Evolutionary conservation across 2,113 vertebrate genomes (phyloP).

Genomic region (Scomber japonicus): DNA sequence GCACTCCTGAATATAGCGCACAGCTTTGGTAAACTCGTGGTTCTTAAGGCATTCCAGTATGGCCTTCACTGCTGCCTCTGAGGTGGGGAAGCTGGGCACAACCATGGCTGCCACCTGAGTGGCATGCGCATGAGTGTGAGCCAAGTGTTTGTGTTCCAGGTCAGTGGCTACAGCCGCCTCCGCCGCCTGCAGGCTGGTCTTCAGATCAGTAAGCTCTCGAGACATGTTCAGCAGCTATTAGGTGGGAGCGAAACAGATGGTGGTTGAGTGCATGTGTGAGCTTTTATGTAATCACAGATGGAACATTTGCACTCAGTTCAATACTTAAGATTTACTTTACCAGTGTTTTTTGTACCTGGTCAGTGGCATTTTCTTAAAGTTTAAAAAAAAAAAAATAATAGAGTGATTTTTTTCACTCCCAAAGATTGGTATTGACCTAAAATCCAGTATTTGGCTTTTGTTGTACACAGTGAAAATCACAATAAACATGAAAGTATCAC

Average conservation of each 20-base stretch:
- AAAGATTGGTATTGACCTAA: no score
- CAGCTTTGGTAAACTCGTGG: constrained; percentile 92
- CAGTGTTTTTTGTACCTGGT: no score
- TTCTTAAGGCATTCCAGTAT: constrained; percentile 96
- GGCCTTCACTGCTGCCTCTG: constrained; percentile 95
- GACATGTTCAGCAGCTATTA: constrained; percentile 97
- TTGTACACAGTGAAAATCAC: no score
- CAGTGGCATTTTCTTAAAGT: no score
- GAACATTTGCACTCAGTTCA: not conserved
- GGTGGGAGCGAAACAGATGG: constrained; percentile 7
- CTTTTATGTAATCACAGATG: constrained; percentile 1
- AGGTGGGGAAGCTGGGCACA: constrained; percentile 88
- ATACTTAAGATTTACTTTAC: not conserved
- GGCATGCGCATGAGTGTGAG: constrained; percentile 79
- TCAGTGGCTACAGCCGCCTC: constrained; percentile 89
- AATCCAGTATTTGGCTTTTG: no score
- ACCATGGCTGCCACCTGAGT: constrained; percentile 73
- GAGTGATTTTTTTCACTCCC: no score
- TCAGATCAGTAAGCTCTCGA: constrained; percentile 94
- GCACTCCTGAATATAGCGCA: constrained; percentile 95
- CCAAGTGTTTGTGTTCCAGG: constrained; percentile 83
- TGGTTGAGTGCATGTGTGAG: constrained; percentile 8
- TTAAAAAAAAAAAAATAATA: no score
- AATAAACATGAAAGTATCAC: no score
- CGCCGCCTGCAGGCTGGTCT: constrained; percentile 92